Evolutionary conservation across 2,888 invertebrate species (phyloP), one percentile per base, ranked within the genome.

Genomic region (Brachyopa scutellaris): DNA sequence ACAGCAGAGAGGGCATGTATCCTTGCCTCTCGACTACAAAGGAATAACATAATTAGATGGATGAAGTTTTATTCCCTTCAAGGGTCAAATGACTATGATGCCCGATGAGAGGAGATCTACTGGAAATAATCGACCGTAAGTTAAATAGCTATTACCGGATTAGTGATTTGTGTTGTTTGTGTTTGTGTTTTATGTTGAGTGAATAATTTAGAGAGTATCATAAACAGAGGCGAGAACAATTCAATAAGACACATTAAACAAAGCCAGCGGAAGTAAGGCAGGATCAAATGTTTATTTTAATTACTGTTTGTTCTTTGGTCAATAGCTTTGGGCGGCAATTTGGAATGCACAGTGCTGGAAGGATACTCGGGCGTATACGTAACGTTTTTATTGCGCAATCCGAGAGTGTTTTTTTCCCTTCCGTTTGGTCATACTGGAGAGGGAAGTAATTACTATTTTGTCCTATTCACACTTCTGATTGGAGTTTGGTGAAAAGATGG

Each of bases 81-180:
- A 69, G 51, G 77, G 69, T 69, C 69, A 69, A 76, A 67, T 42
- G 17, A 19, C 19, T 31, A 2, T 26, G 1, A 26, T 17, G 1
- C 7, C 19, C 19, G 11, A 42, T 42, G 42, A 11, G 31, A 59
- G n/a, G 6, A 31, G n/a, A 29, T 55, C 53, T 73, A 19, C 45
- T 29, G 73, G 29, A 79, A 67, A 55, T 79, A 79, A 79, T 79
- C 45, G 72, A 72, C 66, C 61, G 31, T 53, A 79, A 79, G 78
- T 67, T 61, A 67, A 79, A 72, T 61, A 79, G 66, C 66, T 67
- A 55, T 67, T 47, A 55, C 53, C 59, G 23, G 62, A 55, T 55
- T 62, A 47, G 45, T 45, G 70, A 61, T 40, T 53, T 13, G 31
- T 33, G 26, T 36, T 26, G 45, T 61, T 61, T 79, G 59, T 42